Conservation (phyloP, 2,113 vertebrate species). For the Gobio gobio region DNA sequence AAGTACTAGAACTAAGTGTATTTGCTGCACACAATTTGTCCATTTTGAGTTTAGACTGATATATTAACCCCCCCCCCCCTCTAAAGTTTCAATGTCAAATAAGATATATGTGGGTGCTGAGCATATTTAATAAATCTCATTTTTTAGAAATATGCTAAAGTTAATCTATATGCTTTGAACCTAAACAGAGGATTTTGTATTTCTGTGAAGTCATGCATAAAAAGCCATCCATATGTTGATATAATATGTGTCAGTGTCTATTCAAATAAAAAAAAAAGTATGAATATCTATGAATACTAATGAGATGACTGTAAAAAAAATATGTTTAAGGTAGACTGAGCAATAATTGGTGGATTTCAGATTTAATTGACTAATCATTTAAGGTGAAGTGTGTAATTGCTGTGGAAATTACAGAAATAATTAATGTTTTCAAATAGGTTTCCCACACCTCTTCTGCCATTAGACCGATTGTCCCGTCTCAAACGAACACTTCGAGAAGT, state of each 20-base stretch:
- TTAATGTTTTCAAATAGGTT: not conserved
- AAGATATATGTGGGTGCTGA: not conserved
- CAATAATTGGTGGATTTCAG: not conserved
- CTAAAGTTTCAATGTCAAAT: not conserved
- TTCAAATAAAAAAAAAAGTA: not conserved
- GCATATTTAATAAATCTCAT: not conserved
- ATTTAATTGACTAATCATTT: not conserved
- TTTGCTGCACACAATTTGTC: not conserved
- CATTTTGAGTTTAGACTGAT: not conserved
- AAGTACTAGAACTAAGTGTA: not conserved
- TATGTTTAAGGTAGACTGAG: not conserved
- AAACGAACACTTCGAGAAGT: not conserved
- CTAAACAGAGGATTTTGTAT: not conserved
- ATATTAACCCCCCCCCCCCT: not conserved
- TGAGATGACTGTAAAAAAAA: not conserved
- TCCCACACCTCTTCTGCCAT: not conserved
- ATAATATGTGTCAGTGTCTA: not conserved
- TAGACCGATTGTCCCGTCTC: not conserved
- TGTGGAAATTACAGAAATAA: not conserved
- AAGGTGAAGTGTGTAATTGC: not conserved
- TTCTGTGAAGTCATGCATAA: not conserved
- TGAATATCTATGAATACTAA: slow-evolving; percentile 2
- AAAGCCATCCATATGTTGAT: not conserved
- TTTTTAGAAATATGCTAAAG: not conserved
- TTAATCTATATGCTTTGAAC: not conserved